phyloP scores from a whole-genome alignment of 2,797 vertebrate genomes.

The Phyllotis vaccarum region DNA sequence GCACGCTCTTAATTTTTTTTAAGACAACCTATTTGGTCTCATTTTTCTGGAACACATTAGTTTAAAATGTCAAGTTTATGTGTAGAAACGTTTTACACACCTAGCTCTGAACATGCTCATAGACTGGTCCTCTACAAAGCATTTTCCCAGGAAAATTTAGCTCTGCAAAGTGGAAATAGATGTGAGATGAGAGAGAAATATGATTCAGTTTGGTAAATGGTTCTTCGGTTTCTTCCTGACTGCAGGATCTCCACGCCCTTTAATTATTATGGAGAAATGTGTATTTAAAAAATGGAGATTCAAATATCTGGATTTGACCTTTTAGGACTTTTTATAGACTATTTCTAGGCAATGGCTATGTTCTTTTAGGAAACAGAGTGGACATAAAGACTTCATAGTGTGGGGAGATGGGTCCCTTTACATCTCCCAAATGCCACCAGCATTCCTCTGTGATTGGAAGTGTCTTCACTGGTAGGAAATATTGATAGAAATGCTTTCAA shows the following conservation, averaged over 20 bases:
- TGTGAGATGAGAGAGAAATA: neutral
- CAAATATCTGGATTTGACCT: neutral
- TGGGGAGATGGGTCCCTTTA: neutral
- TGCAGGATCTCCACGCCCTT: slow-evolving; percentile 32
- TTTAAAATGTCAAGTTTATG: neutral
- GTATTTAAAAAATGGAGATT: neutral
- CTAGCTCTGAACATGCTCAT: neutral
- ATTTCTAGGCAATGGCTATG: neutral
- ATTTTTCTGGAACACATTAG: slow-evolving; percentile 44
- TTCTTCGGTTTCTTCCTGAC: slow-evolving; percentile 25
- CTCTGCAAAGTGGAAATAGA: neutral
- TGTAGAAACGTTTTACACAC: neutral
- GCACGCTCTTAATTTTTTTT: neutral
- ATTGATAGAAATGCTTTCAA: neutral
- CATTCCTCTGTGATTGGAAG: neutral
- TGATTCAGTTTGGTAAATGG: neutral
- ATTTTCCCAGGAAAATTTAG: slow-evolving; percentile 16
- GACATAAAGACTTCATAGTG: neutral
- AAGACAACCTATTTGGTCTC: neutral
- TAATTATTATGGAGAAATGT: neutral
- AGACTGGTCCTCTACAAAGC: slow-evolving; percentile 12
- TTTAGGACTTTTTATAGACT: slow-evolving; percentile 1
- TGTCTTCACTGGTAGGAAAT: slow-evolving; percentile 18
- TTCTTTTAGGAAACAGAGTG: neutral
- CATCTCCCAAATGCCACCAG: neutral